These are phyloP conservation scores for Microcebus lehilahytsara DNA, from an alignment of 2,113 vertebrate species.

Conservation along the genomic window DNA sequence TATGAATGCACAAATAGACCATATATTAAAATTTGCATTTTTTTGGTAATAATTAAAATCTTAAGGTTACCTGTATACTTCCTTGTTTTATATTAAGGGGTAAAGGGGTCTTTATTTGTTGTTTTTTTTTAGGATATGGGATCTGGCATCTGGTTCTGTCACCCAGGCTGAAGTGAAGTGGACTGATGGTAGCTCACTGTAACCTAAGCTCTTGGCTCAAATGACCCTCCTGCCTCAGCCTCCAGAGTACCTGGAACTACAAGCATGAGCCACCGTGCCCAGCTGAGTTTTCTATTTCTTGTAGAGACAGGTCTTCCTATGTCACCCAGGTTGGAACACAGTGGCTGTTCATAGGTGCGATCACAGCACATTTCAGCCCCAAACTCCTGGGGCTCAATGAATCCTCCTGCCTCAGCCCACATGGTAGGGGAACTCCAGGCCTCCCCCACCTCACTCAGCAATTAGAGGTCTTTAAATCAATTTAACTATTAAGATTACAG, in stretches of 20 bases:
- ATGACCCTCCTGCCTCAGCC: too few relatives aligned
- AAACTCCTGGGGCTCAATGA: background rate
- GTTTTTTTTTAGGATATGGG: too few relatives aligned
- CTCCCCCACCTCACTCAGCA: rapidly evolving
- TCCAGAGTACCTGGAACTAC: too few relatives aligned
- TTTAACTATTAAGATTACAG: background rate
- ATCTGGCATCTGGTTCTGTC: too few relatives aligned
- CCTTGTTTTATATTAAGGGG: background rate
- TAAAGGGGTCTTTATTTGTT: background rate
- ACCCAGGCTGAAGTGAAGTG: background rate
- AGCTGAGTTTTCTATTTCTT: too few relatives aligned
- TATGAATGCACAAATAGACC: background rate
- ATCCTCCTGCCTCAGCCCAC: background rate
- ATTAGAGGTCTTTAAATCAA: background rate
- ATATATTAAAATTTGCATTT: background rate
- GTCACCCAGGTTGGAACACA: background rate
- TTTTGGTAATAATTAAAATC: slow-evolving; percentile 1
- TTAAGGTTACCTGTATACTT: background rate
- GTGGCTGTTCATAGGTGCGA: background rate
- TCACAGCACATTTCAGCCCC: background rate
- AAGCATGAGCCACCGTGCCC: too few relatives aligned
- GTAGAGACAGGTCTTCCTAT: background rate
- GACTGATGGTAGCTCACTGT: too few relatives aligned
- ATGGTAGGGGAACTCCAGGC: background rate
- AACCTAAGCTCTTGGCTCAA: too few relatives aligned